Percentiles rank a stretch among this genome's conserved stretches.
phyloP scores from a whole-genome alignment of 1,140 invertebrate genomes.

The Chelonus insularis region DNA sequence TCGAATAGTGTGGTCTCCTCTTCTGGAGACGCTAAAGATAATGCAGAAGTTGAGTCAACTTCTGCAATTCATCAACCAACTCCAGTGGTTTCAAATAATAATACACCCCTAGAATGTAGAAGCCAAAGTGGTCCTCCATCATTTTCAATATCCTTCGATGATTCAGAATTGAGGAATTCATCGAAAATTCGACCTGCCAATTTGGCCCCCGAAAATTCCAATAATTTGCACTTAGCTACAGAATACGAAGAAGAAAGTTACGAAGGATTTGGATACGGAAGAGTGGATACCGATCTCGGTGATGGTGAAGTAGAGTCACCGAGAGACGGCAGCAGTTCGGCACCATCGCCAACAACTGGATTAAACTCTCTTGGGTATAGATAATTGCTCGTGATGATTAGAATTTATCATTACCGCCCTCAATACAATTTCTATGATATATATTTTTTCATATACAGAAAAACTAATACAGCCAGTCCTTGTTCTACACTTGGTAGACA shows the following conservation, averaged over 20 bases:
- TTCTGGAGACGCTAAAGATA: not conserved
- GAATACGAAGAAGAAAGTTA: conserved; percentile 48
- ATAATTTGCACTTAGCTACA: not conserved
- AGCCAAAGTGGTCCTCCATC: conserved; percentile 34
- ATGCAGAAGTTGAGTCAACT: not conserved
- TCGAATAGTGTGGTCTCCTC: not conserved
- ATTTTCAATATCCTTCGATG: conserved; percentile 12
- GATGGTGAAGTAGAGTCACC: conserved; percentile 44
- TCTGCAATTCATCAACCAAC: not conserved
- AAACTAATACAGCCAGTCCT: conserved; percentile 37
- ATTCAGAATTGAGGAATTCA: not conserved
- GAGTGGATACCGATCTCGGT: conserved; percentile 29
- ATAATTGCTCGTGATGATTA: not conserved
- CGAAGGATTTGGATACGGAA: conserved; percentile 51
- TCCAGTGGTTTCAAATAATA: not conserved
- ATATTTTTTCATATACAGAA: conserved; percentile 32
- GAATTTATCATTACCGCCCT: not conserved
- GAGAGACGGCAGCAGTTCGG: conserved; percentile 47
- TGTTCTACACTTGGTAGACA: conserved; percentile 66
- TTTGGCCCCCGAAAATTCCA: not conserved
- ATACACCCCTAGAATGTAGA: conserved; percentile 6
- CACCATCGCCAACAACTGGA: conserved; percentile 50
- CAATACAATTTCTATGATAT: not conserved
- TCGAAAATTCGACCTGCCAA: not conserved
- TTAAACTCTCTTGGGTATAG: conserved; percentile 41